A percentile compares a stretch with the other conserved stretches of the same genome.
Evolutionary conservation across 2,113 vertebrate genomes (phyloP).

Genomic region (Muscicapa adusta): DNA sequence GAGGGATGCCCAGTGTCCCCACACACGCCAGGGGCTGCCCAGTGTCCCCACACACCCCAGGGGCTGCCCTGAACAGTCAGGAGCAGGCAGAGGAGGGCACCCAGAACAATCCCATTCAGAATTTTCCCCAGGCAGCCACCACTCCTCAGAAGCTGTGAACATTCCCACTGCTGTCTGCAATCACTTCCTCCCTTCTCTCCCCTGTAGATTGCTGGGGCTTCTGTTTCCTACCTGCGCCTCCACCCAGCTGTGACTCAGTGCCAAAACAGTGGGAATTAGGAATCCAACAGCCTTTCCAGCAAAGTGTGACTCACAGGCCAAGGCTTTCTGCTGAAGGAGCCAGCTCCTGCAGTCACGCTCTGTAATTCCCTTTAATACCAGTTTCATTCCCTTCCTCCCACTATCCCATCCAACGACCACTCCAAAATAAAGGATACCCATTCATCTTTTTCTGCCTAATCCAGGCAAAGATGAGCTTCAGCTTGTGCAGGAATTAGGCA

Average conservation of each 20-base stretch:
- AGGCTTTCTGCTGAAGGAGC: background rate
- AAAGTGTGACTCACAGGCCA: conserved; percentile 45
- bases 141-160: background rate
- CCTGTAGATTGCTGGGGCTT: background rate
- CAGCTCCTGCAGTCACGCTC: background rate
- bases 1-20: too few relatives aligned
- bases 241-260: conserved; percentile 58
- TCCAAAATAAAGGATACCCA: background rate
- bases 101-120: background rate
- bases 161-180: background rate
- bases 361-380: background rate
- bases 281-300: conserved; percentile 33
- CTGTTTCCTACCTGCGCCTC: conserved; percentile 31
- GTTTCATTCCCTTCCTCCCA: background rate
- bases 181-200: background rate
- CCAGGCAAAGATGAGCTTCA: background rate
- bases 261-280: background rate
- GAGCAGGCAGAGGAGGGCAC: background rate
- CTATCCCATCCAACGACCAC: background rate
- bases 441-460: background rate
- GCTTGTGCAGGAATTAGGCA: background rate
- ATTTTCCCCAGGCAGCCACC: background rate
- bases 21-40: background rate
- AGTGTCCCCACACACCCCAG: too few relatives aligned
- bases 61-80: background rate